Evolutionary conservation across 2,113 vertebrate genomes (phyloP).

Genomic region (Dromiciops gliroides): DNA sequence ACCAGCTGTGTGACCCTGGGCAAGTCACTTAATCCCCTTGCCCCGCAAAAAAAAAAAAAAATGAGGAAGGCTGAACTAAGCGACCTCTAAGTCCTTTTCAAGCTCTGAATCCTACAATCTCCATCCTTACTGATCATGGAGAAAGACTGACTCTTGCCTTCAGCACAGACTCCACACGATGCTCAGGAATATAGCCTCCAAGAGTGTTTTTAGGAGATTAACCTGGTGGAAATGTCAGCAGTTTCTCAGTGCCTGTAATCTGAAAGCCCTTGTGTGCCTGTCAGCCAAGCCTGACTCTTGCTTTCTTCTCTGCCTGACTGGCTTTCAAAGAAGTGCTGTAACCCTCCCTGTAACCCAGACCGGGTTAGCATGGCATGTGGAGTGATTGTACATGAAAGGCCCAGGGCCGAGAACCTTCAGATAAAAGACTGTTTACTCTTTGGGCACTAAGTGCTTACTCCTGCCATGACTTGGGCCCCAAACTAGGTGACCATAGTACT

Average conservation of each 20-base stretch:
- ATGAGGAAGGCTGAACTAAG: neutral
- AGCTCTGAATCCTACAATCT: no score
- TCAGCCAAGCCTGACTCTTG: neutral
- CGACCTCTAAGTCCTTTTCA: neutral
- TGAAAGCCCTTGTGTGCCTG: neutral
- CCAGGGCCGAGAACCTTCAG: neutral
- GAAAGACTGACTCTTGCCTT: slow-evolving; percentile 22
- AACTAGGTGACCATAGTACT: neutral
- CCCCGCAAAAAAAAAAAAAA: no score
- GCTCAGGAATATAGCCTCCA: neutral
- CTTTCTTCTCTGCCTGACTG: neutral
- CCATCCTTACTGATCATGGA: slow-evolving; percentile 21
- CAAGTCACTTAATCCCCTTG: no score
- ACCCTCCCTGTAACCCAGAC: neutral
- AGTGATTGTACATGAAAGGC: neutral
- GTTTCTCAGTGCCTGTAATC: slow-evolving; percentile 33
- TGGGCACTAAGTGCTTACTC: neutral
- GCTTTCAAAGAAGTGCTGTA: neutral
- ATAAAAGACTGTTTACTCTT: neutral
- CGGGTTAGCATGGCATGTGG: neutral
- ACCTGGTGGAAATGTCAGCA: neutral
- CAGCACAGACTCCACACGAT: neutral
- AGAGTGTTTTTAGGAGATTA: neutral
- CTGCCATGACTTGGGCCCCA: neutral
- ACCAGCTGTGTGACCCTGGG: no score